These are phyloP conservation scores for Anodontia alba DNA, from an alignment of 2,888 invertebrate species.

Conservation along the genomic window DNA sequence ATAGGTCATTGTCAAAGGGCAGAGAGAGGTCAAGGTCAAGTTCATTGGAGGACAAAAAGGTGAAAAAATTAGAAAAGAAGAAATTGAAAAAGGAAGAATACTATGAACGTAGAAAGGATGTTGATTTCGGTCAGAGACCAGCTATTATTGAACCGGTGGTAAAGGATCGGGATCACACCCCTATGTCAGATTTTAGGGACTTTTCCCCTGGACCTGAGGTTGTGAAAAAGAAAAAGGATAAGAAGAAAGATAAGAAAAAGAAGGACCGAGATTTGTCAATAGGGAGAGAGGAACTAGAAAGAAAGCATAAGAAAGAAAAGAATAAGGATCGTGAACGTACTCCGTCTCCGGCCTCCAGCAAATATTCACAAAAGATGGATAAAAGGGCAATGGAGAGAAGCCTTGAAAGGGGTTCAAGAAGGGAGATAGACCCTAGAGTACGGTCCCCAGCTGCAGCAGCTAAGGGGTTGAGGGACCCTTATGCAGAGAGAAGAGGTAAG, in stretches of 20 bases:
- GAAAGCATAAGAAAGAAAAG: constrained; percentile 54
- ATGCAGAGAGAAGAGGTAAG: constrained; percentile 47
- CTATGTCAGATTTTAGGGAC: constrained; percentile 46
- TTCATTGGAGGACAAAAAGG: constrained; percentile 57
- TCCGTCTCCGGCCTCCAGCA: constrained; percentile 31
- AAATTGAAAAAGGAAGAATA: constrained; percentile 53
- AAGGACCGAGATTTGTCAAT: constrained; percentile 51
- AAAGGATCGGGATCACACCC: constrained; percentile 42
- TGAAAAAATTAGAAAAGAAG: constrained; percentile 54
- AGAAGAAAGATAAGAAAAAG: constrained; percentile 65
- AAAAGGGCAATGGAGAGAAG: constrained; percentile 48
- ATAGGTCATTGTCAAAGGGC: constrained; percentile 56
- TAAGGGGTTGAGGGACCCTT: constrained; percentile 51
- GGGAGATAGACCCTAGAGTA: constrained; percentile 46
- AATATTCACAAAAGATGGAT: constrained; percentile 42
- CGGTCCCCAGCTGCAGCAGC: constrained; percentile 44
- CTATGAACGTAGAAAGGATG: constrained; percentile 46
- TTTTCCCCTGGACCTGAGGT: constrained; percentile 40
- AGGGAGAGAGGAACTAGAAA: constrained; percentile 32
- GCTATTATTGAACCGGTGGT: constrained; percentile 10
- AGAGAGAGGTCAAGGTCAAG: constrained; percentile 62
- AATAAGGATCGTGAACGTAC: constrained; percentile 48
- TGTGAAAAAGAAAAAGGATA: constrained; percentile 60
- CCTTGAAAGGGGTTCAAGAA: constrained; percentile 18
- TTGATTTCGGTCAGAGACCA: constrained; percentile 26